phyloP scores from a whole-genome alignment of 2,113 vertebrate species.

The Lucifuga dentata region DNA sequence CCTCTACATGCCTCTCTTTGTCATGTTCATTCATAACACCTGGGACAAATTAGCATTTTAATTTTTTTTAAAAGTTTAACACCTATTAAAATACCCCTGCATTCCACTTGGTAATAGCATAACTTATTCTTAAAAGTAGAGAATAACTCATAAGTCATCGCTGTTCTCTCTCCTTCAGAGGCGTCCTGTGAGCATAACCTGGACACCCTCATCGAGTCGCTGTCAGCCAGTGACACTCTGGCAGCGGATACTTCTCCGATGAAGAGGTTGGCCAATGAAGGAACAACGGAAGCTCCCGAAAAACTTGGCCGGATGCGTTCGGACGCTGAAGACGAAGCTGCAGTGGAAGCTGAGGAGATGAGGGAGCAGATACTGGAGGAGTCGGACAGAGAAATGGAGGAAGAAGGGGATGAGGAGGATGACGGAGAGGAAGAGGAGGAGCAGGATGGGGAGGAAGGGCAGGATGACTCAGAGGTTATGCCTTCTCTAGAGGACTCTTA shows the following conservation, averaged over 20 bases:
- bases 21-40: no score
- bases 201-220: slow-evolving; percentile 87
- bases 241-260: not conserved
- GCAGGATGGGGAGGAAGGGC: slow-evolving; percentile 10
- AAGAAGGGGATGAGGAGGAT: slow-evolving; percentile 14
- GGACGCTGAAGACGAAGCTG: slow-evolving; percentile 10
- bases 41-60: no score
- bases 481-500: slow-evolving; percentile 58
- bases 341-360: slow-evolving; percentile 32
- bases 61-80: no score
- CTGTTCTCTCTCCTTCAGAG: slow-evolving; percentile 62
- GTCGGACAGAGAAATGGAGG: slow-evolving; percentile 6
- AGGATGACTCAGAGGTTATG: slow-evolving; percentile 54
- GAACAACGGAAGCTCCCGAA: not conserved
- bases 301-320: not conserved
- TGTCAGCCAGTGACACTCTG: slow-evolving; percentile 69
- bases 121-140: no score
- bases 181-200: slow-evolving; percentile 83
- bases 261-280: not conserved
- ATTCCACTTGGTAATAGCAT: no score
- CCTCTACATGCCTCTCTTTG: no score
- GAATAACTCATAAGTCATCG: no score
- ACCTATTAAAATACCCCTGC: no score
- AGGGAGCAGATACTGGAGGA: slow-evolving; percentile 38
- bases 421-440: slow-evolving; percentile 38